Percentiles rank a stretch among this genome's conserved stretches.
Evolutionary conservation across 2,113 vertebrate genomes (phyloP).

Genomic region (Peromyscus californicus): DNA sequence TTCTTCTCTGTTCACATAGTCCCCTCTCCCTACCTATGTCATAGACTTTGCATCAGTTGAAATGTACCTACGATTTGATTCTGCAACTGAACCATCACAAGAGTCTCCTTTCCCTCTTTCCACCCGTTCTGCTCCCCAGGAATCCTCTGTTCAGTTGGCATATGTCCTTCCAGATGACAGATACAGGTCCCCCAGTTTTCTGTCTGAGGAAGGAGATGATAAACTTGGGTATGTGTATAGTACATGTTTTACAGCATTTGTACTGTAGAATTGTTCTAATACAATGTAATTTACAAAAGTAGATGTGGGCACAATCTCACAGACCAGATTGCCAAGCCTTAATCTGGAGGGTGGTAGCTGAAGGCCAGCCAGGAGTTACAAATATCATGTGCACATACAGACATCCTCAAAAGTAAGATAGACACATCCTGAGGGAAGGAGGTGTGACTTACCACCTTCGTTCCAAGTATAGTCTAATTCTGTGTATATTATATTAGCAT

Average conservation of each 20-base stretch:
- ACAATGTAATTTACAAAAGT: not conserved
- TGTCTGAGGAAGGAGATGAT: conserved; percentile 21
- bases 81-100: not conserved
- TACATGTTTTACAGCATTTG: not conserved
- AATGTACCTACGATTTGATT: conserved; percentile 3
- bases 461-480: not conserved
- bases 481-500: not conserved
- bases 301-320: not conserved
- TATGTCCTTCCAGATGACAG: not conserved
- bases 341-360: not conserved
- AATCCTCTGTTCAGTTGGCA: conserved; percentile 37
- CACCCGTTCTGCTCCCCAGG: not conserved
- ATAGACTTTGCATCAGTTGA: not conserved
- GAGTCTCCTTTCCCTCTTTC: not conserved
- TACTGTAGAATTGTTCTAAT: not conserved
- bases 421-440: not conserved
- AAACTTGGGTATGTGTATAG: not conserved
- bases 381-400: not conserved
- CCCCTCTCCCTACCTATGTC: not conserved
- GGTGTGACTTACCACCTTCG: not conserved
- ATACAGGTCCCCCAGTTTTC: not conserved
- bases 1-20: not conserved
- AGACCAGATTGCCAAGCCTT: not conserved
- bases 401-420: not conserved
- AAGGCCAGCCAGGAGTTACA: not conserved